Conservation (phyloP, 2,113 vertebrate genomes). For the Forbesichthys papilliferus region DNA sequence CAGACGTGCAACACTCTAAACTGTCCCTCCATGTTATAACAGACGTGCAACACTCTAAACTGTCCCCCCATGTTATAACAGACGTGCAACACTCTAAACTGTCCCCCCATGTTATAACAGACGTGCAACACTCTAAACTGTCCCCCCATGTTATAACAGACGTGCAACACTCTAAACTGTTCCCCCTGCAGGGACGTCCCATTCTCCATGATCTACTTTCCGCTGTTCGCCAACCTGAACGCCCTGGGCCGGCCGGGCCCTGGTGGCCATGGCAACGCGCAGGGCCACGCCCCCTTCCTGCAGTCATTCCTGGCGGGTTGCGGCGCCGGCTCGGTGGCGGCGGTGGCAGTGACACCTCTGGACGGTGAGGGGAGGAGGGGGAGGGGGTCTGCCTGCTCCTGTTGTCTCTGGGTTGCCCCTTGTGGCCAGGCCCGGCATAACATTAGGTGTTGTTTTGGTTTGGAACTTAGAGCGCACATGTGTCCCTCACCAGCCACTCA, state of each 20-base stretch:
- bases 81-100: too few species aligned
- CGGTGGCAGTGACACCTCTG: slow-evolving; percentile 82
- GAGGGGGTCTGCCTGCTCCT: background rate
- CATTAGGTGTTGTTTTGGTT: too few species aligned
- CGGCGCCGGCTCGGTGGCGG: slow-evolving; percentile 74
- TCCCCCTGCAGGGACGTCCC: slow-evolving; percentile 72
- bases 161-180: background rate
- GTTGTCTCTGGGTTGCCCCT: too few species aligned
- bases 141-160: background rate
- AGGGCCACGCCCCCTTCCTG: slow-evolving; percentile 72
- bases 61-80: too few species aligned
- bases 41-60: too few species aligned
- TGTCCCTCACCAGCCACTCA: too few species aligned
- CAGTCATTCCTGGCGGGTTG: slow-evolving; percentile 82
- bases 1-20: too few species aligned
- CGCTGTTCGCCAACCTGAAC: slow-evolving; percentile 83
- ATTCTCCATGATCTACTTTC: slow-evolving; percentile 88
- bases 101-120: too few species aligned
- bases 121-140: too few species aligned
- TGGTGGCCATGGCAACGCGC: slow-evolving; percentile 35
- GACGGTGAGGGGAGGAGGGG: slow-evolving; percentile 62
- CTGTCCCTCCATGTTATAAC: too few species aligned
- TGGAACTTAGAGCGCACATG: too few species aligned
- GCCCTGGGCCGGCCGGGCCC: slow-evolving; percentile 59
- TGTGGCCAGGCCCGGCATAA: too few species aligned